phyloP scores from a whole-genome alignment of 2,113 vertebrate species.

The Myiagra hebetior region DNA sequence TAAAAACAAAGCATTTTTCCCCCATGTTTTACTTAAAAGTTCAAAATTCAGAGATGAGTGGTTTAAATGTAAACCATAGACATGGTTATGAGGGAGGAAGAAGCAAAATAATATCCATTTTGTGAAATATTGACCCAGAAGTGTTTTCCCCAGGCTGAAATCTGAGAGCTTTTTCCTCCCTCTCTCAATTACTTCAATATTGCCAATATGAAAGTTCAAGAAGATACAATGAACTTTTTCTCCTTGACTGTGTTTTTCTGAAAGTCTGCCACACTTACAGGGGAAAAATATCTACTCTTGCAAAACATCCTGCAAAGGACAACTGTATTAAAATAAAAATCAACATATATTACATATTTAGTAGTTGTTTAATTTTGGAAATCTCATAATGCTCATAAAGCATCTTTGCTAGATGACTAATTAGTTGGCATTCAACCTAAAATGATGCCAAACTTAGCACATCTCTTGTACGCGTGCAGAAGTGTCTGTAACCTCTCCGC shows the following conservation, averaged over 20 bases:
- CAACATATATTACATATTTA: constrained; percentile 22
- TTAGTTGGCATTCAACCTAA: constrained; percentile 62
- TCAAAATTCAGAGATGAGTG: neutral
- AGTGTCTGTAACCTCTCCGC: constrained; percentile 25
- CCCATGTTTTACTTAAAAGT: neutral
- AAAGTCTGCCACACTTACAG: neutral
- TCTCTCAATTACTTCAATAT: neutral
- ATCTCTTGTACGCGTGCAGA: constrained; percentile 34
- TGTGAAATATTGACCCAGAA: neutral
- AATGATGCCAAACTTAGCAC: constrained; percentile 53
- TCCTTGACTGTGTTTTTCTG: neutral
- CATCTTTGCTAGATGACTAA: constrained; percentile 59
- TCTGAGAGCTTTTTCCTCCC: neutral
- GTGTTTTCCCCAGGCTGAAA: neutral
- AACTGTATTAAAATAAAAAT: constrained; percentile 34
- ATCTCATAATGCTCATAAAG: constrained; percentile 55
- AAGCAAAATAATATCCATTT: neutral
- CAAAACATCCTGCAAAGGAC: constrained; percentile 26
- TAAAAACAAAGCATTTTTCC: neutral
- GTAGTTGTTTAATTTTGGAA: constrained; percentile 54
- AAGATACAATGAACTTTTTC: neutral
- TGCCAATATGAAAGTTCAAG: neutral
- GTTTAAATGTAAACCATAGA: neutral
- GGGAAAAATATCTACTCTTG: constrained; percentile 10
- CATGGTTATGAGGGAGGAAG: neutral